A percentile compares a stretch with the other conserved stretches of the same genome.
Conservation (phyloP, 2,113 vertebrate species). For the Deroptyus accipitrinus region DNA sequence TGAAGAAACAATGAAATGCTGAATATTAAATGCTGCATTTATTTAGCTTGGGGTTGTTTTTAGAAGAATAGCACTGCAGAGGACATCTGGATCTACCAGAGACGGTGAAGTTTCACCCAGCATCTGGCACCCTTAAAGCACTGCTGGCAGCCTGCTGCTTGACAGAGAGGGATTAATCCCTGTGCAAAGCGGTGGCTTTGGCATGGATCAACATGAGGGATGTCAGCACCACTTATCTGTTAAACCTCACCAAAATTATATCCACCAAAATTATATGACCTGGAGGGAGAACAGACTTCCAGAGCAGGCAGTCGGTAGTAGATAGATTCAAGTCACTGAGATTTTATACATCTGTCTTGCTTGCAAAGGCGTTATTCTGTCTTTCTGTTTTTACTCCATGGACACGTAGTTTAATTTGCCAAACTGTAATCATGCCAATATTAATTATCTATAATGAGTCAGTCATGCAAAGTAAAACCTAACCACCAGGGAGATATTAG, state of each 20-base stretch:
- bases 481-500: neutral
- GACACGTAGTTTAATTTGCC: neutral
- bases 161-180: neutral
- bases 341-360: rapidly evolving
- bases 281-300: neutral
- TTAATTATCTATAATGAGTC: conserved; percentile 37
- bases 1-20: neutral
- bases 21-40: neutral
- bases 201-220: rapidly evolving
- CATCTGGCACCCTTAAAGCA: rapidly evolving
- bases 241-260: neutral
- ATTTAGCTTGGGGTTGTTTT: neutral
- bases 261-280: neutral
- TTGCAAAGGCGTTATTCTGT: neutral
- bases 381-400: neutral
- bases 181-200: neutral
- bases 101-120: neutral
- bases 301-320: neutral
- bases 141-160: neutral
- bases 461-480: conserved; percentile 19
- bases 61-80: neutral
- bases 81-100: neutral
- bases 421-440: conserved; percentile 13
- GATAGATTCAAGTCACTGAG: neutral
- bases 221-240: neutral